Evolutionary conservation across 2,888 invertebrate species (phyloP).

Genomic region (Cordilura impudica): DNA sequence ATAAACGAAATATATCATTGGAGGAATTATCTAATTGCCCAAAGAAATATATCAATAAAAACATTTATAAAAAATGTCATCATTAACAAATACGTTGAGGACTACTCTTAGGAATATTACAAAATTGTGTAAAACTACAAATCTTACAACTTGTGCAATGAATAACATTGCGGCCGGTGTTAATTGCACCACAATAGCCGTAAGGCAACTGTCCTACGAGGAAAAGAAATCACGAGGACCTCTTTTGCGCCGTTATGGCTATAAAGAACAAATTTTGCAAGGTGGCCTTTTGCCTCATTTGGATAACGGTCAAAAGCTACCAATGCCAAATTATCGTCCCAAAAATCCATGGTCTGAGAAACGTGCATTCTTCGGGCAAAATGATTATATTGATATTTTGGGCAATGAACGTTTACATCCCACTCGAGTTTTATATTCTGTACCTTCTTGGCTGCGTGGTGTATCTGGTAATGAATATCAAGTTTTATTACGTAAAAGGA

Average conservation of each 20-base stretch:
- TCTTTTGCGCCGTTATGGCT: slow-evolving; percentile 83
- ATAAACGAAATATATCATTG: neutral
- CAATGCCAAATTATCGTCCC: slow-evolving; percentile 86
- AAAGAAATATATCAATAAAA: neutral
- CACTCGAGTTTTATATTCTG: slow-evolving; percentile 88
- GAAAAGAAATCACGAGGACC: slow-evolving; percentile 79
- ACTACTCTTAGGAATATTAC: slow-evolving; percentile 8
- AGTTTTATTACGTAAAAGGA: slow-evolving; percentile 83
- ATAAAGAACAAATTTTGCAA: slow-evolving; percentile 81
- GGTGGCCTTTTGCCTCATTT: slow-evolving; percentile 85
- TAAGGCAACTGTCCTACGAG: slow-evolving; percentile 81
- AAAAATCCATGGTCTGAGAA: slow-evolving; percentile 86
- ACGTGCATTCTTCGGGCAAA: slow-evolving; percentile 93
- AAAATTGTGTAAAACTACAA: slow-evolving; percentile 32
- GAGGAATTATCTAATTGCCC: slow-evolving; percentile 45
- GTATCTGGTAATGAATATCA: slow-evolving; percentile 91
- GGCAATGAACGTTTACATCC: slow-evolving; percentile 91
- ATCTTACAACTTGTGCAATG: neutral
- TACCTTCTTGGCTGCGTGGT: slow-evolving; percentile 94
- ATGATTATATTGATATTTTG: slow-evolving; percentile 97
- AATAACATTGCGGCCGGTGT: slow-evolving; percentile 36
- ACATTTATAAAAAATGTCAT: slow-evolving; percentile 51
- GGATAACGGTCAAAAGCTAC: slow-evolving; percentile 79
- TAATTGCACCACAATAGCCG: neutral
- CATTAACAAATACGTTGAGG: slow-evolving; percentile 50